Conservation (phyloP, 2,113 vertebrate species). For the Pterocles orientalis region DNA sequence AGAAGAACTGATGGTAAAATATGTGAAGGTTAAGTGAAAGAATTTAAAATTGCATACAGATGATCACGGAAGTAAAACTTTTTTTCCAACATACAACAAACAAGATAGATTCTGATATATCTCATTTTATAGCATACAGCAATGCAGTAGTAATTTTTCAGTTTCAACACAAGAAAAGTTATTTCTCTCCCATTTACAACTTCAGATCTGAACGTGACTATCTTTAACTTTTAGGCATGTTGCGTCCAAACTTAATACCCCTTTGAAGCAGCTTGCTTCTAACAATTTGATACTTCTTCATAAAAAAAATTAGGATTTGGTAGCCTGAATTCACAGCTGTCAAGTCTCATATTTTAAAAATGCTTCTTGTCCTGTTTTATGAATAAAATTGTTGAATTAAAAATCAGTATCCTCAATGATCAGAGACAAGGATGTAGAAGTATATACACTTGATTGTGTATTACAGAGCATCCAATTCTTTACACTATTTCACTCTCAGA, state of each 20-base stretch:
- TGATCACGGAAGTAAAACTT: neutral
- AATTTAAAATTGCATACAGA: accelerated
- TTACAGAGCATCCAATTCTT: neutral
- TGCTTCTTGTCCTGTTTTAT: neutral
- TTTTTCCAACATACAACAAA: neutral
- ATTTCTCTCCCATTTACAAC: neutral
- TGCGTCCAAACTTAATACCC: neutral
- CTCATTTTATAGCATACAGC: neutral
- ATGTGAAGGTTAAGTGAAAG: accelerated
- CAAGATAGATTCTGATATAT: neutral
- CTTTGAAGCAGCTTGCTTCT: neutral
- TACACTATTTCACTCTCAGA: neutral
- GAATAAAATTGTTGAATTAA: neutral
- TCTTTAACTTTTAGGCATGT: neutral
- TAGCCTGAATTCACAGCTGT: neutral
- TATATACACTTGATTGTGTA: neutral
- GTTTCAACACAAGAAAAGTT: neutral
- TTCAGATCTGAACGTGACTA: neutral
- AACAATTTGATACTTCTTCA: neutral
- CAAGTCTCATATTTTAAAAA: neutral
- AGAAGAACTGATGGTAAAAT: accelerated
- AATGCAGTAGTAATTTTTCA: neutral
- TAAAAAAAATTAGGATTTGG: neutral
- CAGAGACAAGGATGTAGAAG: neutral
- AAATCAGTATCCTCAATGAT: neutral